These are phyloP conservation scores for Dryobotodes eremita DNA, from an alignment of 2,888 invertebrate genomes.

Conservation along the genomic window DNA sequence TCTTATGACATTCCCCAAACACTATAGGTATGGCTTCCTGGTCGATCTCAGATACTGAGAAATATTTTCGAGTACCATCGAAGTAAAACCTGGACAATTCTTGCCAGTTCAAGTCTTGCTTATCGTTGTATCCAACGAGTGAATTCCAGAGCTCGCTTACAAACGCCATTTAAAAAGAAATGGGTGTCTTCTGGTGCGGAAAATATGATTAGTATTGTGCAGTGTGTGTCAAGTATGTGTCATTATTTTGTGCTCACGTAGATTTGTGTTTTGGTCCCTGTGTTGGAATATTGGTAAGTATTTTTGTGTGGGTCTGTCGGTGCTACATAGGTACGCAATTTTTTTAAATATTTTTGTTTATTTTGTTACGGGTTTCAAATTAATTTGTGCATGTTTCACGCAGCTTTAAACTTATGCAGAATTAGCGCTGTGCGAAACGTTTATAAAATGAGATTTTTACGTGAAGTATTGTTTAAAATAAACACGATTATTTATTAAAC, in stretches of 20 bases:
- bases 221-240: conserved; percentile 51
- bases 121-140: conserved; percentile 85
- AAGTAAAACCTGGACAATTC: conserved; percentile 89
- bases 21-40: conserved; percentile 91
- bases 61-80: conserved; percentile 91
- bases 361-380: neutral
- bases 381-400: neutral
- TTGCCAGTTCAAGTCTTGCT: conserved; percentile 80
- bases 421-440: neutral
- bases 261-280: conserved; percentile 42
- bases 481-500: no score
- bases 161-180: conserved; percentile 87
- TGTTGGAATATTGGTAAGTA: neutral
- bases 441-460: neutral
- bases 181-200: conserved; percentile 63
- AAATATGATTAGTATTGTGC: conserved; percentile 59
- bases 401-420: neutral
- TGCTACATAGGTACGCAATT: conserved; percentile 35
- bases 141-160: conserved; percentile 89
- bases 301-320: conserved; percentile 15
- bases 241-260: conserved; percentile 47
- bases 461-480: neutral
- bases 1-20: conserved; percentile 89
- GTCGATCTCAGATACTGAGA: conserved; percentile 93
- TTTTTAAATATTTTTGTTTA: neutral